A percentile compares a stretch with the other conserved stretches of the same genome.
Evolutionary conservation across 1,140 invertebrate genomes (phyloP).

Genomic region (Aphelenchoides avenae): DNA sequence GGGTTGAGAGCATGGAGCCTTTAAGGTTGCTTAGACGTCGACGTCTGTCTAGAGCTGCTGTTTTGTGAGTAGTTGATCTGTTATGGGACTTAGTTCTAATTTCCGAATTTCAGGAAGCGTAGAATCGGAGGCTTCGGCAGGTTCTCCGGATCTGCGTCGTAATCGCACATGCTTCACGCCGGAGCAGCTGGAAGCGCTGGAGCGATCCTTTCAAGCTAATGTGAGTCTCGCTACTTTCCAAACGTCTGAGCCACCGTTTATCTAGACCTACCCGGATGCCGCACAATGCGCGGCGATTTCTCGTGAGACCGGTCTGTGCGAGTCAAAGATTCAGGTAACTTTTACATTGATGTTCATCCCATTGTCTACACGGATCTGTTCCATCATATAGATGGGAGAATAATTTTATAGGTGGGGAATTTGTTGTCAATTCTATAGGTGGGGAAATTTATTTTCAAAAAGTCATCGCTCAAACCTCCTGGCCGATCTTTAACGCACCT

Average conservation of each 20-base stretch:
- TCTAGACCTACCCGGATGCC: slow-evolving; percentile 60
- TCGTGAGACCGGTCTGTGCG: slow-evolving; percentile 38
- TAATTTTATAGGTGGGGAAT: no score
- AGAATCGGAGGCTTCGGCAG: no score
- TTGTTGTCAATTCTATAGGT: no score
- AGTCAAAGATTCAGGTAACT: slow-evolving; percentile 56
- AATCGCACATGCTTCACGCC: slow-evolving; percentile 98
- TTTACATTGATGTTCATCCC: no score
- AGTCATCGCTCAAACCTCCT: no score
- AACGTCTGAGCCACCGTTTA: no score
- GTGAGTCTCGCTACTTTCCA: no score
- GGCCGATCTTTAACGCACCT: no score
- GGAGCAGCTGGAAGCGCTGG: slow-evolving; percentile 94
- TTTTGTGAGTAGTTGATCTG: not conserved
- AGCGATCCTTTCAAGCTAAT: slow-evolving; percentile 71
- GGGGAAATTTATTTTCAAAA: no score
- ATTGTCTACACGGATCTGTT: no score
- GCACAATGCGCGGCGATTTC: slow-evolving; percentile 38
- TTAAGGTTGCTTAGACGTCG: not conserved
- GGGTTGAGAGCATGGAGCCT: not conserved
- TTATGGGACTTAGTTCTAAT: slow-evolving; percentile 68
- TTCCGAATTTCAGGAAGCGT: no score
- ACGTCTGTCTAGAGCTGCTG: not conserved
- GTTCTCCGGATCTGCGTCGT: slow-evolving; percentile 68
- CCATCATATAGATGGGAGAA: no score